Conservation (phyloP, 2,797 vertebrate species). For the Luscinia luscinia region DNA sequence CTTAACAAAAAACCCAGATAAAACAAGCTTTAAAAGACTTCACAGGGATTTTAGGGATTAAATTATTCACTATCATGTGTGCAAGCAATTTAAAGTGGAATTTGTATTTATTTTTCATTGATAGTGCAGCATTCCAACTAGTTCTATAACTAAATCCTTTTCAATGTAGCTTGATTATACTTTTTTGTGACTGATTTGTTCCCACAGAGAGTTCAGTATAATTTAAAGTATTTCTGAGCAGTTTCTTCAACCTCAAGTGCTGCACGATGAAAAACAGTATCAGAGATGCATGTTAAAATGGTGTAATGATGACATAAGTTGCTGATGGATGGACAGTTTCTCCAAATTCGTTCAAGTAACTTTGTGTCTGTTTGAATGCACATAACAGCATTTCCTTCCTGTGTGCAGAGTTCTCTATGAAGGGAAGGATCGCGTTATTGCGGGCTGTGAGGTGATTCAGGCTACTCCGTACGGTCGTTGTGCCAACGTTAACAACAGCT, state of each 20-base stretch:
- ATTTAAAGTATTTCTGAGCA: neutral
- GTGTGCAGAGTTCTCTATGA: conserved; percentile 90
- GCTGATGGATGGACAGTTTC: neutral
- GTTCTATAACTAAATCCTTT: neutral
- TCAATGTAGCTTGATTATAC: neutral
- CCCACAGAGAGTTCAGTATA: neutral
- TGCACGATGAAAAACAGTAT: neutral
- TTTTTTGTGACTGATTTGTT: neutral
- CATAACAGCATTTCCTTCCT: neutral
- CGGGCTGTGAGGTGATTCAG: conserved; percentile 94
- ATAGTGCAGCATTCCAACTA: neutral
- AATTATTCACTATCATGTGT: neutral
- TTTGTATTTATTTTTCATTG: neutral
- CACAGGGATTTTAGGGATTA: neutral
- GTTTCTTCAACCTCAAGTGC: neutral
- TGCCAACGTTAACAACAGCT: conserved; percentile 99
- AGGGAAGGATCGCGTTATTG: conserved; percentile 93
- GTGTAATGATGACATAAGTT: neutral
- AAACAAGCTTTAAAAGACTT: neutral
- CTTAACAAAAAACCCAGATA: neutral
- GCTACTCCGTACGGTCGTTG: conserved; percentile 97
- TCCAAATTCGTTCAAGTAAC: neutral
- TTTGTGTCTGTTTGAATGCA: fast-evolving
- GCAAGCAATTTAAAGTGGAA: neutral
- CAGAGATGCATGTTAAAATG: neutral